Evolutionary conservation across 2,888 invertebrate genomes (phyloP), one percentile per base, ranked within the genome.

Genomic region (Callimorpha dominula): DNA sequence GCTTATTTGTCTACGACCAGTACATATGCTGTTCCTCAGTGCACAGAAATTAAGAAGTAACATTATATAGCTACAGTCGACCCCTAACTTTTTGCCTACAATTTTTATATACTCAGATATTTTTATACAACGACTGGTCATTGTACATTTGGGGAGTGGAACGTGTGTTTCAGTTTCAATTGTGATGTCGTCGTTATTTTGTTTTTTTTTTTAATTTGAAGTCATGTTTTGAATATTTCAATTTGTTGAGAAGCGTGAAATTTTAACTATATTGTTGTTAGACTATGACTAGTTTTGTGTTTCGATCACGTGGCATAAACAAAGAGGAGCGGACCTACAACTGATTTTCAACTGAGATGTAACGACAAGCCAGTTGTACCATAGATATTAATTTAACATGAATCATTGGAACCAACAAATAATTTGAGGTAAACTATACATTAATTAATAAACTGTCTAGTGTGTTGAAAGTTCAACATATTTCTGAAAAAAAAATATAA

Each of bases 61-160:
- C 74, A 74, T 71, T 77, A 78, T 69, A 68, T 66, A 82, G 76
- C 75, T 85, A 79, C 83, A 79, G 78, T 82, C 79, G 82, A 85
- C 85, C 80, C 77, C 77, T 75, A 78, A 81, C 78, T 77, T 77
- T 81, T 81, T 85, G 82, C 81, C 84, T 85, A 82, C 84, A 81
- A 78, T 86, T 86, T 85, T 85, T 81, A 83, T 85, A 87, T 80
- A 84, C 82, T 86, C 85, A 77, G 76, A 87, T 87, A 87, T 87
- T 87, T 87, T 87, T 87, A 85, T 87, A 87, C 83, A 82, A 79
- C 72, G 78, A 77, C 78, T 80, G 77, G 77, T 80, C 79, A 70
- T 81, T 86, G 80, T 84, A 80, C 78, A 85, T 75, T 77, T 75
- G 74, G 67, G 70, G 74, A 74, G 66, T 68, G 64, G 70, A 73